These are phyloP conservation scores for Rotaria sp. DNA, from an alignment of 2,888 invertebrate species.

Conservation along the genomic window DNA sequence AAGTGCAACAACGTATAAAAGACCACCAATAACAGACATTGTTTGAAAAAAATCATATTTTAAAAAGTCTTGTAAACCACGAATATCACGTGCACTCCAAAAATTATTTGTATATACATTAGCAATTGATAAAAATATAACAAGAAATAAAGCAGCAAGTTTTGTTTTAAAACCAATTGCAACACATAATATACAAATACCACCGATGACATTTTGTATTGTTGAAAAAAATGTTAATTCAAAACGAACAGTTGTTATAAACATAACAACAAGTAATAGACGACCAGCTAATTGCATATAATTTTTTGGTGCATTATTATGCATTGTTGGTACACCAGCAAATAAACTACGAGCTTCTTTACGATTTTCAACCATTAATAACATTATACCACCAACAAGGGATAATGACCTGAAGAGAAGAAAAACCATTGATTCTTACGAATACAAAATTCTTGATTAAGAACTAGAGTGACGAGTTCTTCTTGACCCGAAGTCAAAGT, in stretches of 20 bases:
- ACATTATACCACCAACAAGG: conserved; percentile 85
- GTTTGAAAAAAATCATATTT: conserved; percentile 99
- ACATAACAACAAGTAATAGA: conserved; percentile 93
- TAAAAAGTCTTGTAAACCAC: conserved; percentile 92
- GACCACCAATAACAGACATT: conserved; percentile 91
- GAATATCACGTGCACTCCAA: conserved; percentile 90
- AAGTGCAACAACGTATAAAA: conserved; percentile 91
- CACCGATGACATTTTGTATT: conserved; percentile 81
- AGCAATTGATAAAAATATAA: conserved; percentile 74
- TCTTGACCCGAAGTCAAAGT: no score
- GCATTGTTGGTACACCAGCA: conserved; percentile 69
- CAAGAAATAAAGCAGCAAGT: conserved; percentile 85
- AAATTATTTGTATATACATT: conserved; percentile 97
- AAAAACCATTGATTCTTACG: not conserved
- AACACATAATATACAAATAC: conserved; percentile 84
- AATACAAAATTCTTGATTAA: no score
- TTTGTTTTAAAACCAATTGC: conserved; percentile 97
- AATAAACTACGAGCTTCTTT: conserved; percentile 87
- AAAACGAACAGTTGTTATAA: conserved; percentile 85
- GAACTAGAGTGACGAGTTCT: no score
- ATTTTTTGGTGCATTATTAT: conserved; percentile 79
- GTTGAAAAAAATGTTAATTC: conserved; percentile 79
- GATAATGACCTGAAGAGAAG: conserved; percentile 61
- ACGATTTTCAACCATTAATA: conserved; percentile 89
- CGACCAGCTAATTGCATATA: conserved; percentile 86